Conservation (phyloP, 2,113 vertebrate genomes). For the Scartelaos histophorus region DNA sequence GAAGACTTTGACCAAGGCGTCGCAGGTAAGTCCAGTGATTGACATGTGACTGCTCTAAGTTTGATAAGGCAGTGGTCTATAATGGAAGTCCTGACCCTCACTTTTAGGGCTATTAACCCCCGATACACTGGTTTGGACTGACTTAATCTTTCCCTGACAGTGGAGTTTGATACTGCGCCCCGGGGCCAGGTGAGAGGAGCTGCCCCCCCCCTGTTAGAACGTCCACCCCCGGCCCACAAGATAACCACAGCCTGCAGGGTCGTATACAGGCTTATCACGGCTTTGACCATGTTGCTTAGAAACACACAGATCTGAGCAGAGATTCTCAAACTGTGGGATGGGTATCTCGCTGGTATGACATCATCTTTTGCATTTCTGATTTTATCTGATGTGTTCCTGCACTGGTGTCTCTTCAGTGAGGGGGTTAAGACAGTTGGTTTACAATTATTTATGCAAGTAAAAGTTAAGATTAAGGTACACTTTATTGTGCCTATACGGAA, state of each 20-base stretch:
- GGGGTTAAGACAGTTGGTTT: neutral
- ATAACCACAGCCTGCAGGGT: slow-evolving; percentile 49
- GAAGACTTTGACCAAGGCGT: slow-evolving; percentile 45
- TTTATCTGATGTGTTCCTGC: neutral
- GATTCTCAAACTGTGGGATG: neutral
- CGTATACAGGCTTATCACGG: slow-evolving; percentile 35
- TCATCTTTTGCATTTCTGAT: neutral
- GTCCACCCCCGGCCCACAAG: slow-evolving; percentile 41
- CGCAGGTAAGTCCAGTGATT: slow-evolving; percentile 62
- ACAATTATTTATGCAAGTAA: too few relatives aligned
- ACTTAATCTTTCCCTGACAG: slow-evolving; percentile 65
- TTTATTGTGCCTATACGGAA: too few relatives aligned
- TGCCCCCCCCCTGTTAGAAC: slow-evolving; percentile 45
- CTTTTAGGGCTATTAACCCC: slow-evolving; percentile 65
- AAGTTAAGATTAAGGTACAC: too few relatives aligned
- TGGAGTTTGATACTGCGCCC: slow-evolving; percentile 49
- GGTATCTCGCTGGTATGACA: neutral
- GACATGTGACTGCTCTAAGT: slow-evolving; percentile 61
- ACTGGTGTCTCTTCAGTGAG: neutral
- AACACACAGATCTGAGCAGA: slow-evolving; percentile 17
- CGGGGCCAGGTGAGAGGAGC: slow-evolving; percentile 50
- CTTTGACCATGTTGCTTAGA: slow-evolving; percentile 15
- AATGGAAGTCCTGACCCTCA: slow-evolving; percentile 72
- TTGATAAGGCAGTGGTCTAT: slow-evolving; percentile 67
- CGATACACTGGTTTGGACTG: slow-evolving; percentile 40